Conservation (phyloP, 2,888 invertebrate species). For the Stegana nigrithorax region DNA sequence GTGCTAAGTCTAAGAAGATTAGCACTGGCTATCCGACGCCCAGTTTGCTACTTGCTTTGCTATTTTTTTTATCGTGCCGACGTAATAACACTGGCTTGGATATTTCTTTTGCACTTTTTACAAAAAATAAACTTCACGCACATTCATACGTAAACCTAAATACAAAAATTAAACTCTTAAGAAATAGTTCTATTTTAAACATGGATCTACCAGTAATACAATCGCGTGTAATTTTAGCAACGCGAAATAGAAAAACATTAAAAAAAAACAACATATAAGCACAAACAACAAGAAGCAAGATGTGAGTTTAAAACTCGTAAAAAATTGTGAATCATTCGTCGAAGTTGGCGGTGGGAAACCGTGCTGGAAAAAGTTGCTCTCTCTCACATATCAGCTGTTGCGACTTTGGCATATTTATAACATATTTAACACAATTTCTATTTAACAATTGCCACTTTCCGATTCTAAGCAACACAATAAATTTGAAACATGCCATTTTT, state of each 20-base stretch:
- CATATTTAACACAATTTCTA: slow-evolving; percentile 31
- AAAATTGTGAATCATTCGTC: slow-evolving; percentile 56
- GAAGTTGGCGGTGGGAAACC: slow-evolving; percentile 45
- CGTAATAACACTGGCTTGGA: not conserved
- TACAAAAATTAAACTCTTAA: slow-evolving; percentile 20
- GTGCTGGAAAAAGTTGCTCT: slow-evolving; percentile 27
- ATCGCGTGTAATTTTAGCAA: not conserved
- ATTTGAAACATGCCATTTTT: slow-evolving; percentile 30
- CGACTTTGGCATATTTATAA: slow-evolving; percentile 43
- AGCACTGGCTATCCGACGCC: slow-evolving; percentile 56
- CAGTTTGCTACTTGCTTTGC: slow-evolving; percentile 52
- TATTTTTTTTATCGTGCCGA: slow-evolving; percentile 33
- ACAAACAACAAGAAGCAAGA: not conserved
- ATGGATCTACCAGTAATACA: too few relatives aligned
- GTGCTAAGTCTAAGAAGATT: not conserved
- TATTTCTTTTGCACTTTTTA: slow-evolving; percentile 26
- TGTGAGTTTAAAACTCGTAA: slow-evolving; percentile 33
- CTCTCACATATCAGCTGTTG: slow-evolving; percentile 53
- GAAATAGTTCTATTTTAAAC: too few relatives aligned
- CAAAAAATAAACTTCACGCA: slow-evolving; percentile 40
- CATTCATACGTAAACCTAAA: slow-evolving; percentile 45
- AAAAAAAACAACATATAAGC: not conserved
- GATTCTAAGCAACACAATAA: slow-evolving; percentile 41
- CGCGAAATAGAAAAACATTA: not conserved
- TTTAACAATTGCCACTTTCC: slow-evolving; percentile 35